These are phyloP conservation scores for Machimus atricapillus DNA, from an alignment of 2,888 invertebrate genomes.

Conservation along the genomic window DNA sequence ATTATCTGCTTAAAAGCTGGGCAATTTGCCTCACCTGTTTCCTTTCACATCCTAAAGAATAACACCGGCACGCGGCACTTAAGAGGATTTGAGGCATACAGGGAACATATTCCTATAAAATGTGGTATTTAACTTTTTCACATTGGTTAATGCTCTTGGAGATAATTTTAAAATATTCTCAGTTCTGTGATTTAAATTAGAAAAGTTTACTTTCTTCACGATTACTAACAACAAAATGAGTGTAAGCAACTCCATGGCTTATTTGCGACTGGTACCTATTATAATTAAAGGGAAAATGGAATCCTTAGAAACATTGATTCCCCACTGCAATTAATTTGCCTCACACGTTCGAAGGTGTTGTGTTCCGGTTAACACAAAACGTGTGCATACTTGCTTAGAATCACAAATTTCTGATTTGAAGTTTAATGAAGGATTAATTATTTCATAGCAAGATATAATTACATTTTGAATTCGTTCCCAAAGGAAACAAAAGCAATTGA, in stretches of 20 bases:
- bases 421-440: too few species aligned
- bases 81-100: neutral
- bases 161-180: neutral
- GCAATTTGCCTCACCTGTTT: neutral
- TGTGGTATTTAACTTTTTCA: neutral
- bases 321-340: neutral
- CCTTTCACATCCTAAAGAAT: neutral
- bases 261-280: neutral
- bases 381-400: neutral
- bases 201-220: neutral
- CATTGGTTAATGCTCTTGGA: neutral
- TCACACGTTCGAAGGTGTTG: neutral
- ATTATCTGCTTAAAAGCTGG: neutral
- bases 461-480: neutral
- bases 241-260: neutral
- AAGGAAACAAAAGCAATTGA: too few species aligned
- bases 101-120: neutral
- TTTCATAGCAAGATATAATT: neutral
- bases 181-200: neutral
- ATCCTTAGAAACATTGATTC: neutral
- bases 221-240: neutral
- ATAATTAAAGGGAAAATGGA: neutral
- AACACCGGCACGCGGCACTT: neutral
- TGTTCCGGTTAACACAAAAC: neutral
- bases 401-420: neutral